phyloP scores from a whole-genome alignment of 2,797 vertebrate species.

The Nothura maculosa region DNA sequence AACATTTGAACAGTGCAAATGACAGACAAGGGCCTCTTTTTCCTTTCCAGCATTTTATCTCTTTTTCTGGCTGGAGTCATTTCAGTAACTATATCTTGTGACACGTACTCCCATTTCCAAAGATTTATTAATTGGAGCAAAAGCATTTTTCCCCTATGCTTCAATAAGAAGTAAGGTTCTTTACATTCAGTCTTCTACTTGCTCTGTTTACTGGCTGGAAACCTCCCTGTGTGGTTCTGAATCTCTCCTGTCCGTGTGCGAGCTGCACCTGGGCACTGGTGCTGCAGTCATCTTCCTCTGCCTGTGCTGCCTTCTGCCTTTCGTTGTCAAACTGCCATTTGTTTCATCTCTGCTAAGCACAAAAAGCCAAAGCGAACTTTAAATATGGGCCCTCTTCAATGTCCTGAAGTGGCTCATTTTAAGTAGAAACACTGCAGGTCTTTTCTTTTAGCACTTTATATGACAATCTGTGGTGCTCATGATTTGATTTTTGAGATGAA shows the following conservation, averaged over 20 bases:
- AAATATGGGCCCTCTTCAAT: neutral
- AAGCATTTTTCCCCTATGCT: neutral
- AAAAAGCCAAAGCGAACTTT: neutral
- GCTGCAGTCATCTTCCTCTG: neutral
- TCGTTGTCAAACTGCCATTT: constrained; percentile 9
- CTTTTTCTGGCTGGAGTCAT: neutral
- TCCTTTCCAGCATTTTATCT: neutral
- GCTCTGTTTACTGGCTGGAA: neutral
- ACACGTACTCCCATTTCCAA: neutral
- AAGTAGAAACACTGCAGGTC: neutral
- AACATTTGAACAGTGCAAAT: neutral
- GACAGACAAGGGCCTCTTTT: neutral
- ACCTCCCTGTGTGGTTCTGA: neutral
- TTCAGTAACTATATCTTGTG: neutral
- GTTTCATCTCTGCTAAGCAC: neutral
- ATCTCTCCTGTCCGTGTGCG: neutral
- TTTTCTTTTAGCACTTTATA: neutral
- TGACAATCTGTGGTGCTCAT: neutral
- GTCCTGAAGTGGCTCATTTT: constrained; percentile 1
- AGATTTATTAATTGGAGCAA: neutral
- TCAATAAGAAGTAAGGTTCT: neutral
- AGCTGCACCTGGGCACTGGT: neutral
- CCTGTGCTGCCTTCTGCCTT: neutral
- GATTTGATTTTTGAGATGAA: neutral
- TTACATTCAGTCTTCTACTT: neutral